Conservation (phyloP, 2,113 vertebrate genomes). For the Platysteira castanea region DNA sequence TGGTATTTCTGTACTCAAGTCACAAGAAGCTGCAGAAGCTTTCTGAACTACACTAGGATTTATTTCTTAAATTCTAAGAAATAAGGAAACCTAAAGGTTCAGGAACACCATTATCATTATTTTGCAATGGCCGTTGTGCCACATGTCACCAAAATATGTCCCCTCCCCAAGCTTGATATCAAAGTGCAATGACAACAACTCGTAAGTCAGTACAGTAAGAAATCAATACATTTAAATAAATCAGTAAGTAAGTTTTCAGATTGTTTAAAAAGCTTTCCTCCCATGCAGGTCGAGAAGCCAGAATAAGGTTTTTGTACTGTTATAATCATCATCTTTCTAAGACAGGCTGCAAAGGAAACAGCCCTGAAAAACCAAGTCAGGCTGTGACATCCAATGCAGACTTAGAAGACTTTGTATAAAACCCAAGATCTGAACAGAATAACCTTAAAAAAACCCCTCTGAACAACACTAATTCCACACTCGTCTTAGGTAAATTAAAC, state of each 20-base stretch:
- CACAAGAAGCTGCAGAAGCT: neutral
- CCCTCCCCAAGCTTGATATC: neutral
- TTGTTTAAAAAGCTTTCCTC: neutral
- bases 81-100: neutral
- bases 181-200: neutral
- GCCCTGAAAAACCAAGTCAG: neutral
- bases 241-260: neutral
- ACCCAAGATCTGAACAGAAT: neutral
- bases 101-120: neutral
- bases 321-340: neutral
- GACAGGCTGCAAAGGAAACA: neutral
- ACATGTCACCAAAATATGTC: neutral
- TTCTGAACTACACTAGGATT: neutral
- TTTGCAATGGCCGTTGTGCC: neutral
- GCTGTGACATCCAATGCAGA: neutral
- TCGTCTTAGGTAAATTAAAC: neutral
- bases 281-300: neutral
- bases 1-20: neutral
- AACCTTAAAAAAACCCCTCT: neutral
- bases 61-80: neutral
- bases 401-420: neutral
- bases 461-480: neutral
- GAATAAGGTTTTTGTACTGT: neutral
- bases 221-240: neutral
- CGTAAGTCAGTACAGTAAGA: neutral